Evolutionary conservation across 2,797 vertebrate genomes (phyloP).

Genomic region (Neosalanx taihuensis): DNA sequence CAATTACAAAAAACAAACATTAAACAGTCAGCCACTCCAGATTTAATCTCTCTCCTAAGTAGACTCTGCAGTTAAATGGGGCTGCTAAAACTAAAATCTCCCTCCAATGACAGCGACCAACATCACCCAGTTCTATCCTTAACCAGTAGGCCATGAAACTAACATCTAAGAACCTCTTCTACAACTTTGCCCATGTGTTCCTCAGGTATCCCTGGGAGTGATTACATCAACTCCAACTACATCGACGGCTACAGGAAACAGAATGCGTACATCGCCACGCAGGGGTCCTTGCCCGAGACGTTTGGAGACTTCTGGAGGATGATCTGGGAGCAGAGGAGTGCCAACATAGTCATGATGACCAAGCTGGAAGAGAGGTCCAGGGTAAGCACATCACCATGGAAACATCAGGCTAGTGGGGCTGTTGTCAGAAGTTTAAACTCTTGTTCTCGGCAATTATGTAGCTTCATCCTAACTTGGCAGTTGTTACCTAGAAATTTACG

Average conservation of each 20-base stretch:
- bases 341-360: conserved; percentile 98
- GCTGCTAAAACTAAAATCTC: neutral
- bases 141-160: neutral
- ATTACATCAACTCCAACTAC: conserved; percentile 98
- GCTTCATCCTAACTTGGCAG: neutral
- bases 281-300: conserved; percentile 92
- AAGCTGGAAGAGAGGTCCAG: conserved; percentile 95
- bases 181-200: conserved; percentile 18
- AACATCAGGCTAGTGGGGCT: neutral
- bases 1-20: conserved; percentile 1
- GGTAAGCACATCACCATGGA: conserved; percentile 71
- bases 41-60: neutral
- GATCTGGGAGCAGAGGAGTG: conserved; percentile 98
- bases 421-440: neutral
- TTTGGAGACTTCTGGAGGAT: conserved; percentile 99
- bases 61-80: no score
- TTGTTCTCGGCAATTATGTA: neutral
- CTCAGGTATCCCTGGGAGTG: conserved; percentile 94
- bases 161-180: neutral
- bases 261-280: conserved; percentile 97
- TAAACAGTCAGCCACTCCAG: neutral
- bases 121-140: no score
- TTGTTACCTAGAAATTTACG: no score
- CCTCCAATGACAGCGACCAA: neutral
- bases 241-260: conserved; percentile 98